Evolutionary conservation across 2,888 invertebrate species (phyloP).

Genomic region (Drosophila paramelanica): DNA sequence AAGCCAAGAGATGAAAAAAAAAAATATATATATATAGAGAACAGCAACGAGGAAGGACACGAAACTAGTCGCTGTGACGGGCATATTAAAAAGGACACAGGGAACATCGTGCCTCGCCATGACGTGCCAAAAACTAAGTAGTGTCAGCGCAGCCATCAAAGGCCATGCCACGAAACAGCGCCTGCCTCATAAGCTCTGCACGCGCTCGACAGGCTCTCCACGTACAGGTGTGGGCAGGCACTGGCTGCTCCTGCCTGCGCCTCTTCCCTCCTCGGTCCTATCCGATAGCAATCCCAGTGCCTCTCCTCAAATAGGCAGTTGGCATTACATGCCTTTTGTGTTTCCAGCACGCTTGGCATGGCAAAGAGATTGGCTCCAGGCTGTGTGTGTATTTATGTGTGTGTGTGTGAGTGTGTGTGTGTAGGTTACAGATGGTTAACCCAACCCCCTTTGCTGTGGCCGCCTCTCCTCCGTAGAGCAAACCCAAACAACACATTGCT

Average conservation of each 20-base stretch:
- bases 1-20: conserved; percentile 17
- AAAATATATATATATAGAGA: not conserved
- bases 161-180: conserved; percentile 54
- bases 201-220: conserved; percentile 36
- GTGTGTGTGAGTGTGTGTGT: not conserved
- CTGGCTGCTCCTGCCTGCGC: conserved; percentile 3
- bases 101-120: conserved; percentile 59
- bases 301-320: conserved; percentile 67
- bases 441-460: conserved; percentile 9
- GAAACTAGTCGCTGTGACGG: conserved; percentile 76
- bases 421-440: conserved; percentile 40
- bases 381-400: conserved; percentile 2
- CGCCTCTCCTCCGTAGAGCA: conserved; percentile 8
- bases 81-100: conserved; percentile 76
- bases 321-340: conserved; percentile 77
- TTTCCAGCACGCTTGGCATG: conserved; percentile 49
- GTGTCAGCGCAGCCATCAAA: conserved; percentile 74
- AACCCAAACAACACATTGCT: conserved; percentile 75
- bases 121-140: conserved; percentile 79
- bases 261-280: not conserved
- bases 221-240: conserved; percentile 62
- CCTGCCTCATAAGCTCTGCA: conserved; percentile 44
- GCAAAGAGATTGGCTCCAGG: conserved; percentile 63
- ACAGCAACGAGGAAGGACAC: conserved; percentile 25
- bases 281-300: not conserved